Evolutionary conservation across 2,113 vertebrate genomes (phyloP), one percentile per base, ranked within the genome.

Genomic region (Mystacornis crossleyi): DNA sequence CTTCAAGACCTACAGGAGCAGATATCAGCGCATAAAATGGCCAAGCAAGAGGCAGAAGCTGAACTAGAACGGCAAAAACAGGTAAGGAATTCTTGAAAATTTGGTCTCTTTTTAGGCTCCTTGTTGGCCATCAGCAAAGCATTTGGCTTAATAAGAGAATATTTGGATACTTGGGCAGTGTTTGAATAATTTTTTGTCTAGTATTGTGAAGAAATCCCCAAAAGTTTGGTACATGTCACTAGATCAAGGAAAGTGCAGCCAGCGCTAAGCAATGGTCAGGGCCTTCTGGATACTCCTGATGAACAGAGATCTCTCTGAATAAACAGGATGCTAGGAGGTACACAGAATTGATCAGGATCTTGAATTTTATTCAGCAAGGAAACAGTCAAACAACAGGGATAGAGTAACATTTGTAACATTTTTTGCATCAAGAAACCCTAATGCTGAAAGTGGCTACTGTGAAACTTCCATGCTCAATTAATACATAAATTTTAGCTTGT

Each of bases 1-100:
- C 97, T 99, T 94, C 96, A 97, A 80, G 99, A 99, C 42, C 73
- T 99, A 3, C 99, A 99, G 57, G 99, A 99, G 79, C 99, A 99
- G 55, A 97, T 99, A 77, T 84, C 95, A 11, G 74, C 95, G 9
- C 98, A 99, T 31, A 98, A 92, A 96, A 98, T 97, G 77, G 98
- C 98, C 25, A 99, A 98, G 82, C 99, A 99, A 96, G 99, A 99
- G 78, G 72, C 98, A 42, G 99, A 99, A 77, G 98, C 98, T 14
- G 99, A 99, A 79, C 53, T 99, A 36, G 99, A 99, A 80, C 98
- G 99, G 19, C 98, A 99, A 92, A 99, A 99, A 96, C 99, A 99
- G 97, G 99, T 99, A 81, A 81, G 66, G 54, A n/a, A 15, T 84
- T 81, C 10, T 48, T 65, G 55, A 90, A 89, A 91, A 36, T 18